Evolutionary conservation across 2,888 invertebrate species (phyloP), one percentile per base, ranked within the genome.

Genomic region (Dromius quadrimaculatus): DNA sequence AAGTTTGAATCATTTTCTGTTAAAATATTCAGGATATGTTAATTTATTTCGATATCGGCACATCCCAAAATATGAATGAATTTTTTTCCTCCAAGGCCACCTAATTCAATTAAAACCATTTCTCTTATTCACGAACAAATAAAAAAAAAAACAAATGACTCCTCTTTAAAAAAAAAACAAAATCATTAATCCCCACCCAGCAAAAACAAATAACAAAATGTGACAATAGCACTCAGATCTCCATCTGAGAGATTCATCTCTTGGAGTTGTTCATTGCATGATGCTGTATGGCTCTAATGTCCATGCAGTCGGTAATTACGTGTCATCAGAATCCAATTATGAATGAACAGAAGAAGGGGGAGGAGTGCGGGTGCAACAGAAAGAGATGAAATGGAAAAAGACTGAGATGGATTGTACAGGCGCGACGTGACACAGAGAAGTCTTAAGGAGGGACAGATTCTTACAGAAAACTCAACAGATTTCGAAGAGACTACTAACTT

Each of bases 251-350:
- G n/a, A n/a, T n/a, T n/a, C n/a, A n/a, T n/a, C n/a, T n/a, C n/a
- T n/a, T n/a, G n/a, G n/a, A n/a, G n/a, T n/a, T n/a, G n/a, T 28
- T 28, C 28, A 28, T 28, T 28, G 28, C 28, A 8, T 28, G 3
- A 8, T 5, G 28, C 28, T n/a, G n/a, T n/a, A n/a, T n/a, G n/a
- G n/a, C n/a, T n/a, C 22, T 47, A 47, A 54, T 54, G 50, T 6
- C 28, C 23, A 28, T 15, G 28, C 28, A 28, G 41, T 23, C 5
- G 9, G 61, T 38, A 61, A 61, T 61, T 61, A 61, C 23, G 11
- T 61, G 61, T 61, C 61, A 61, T 61, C 61, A 61, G 61, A 61
- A 61, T 22, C 38, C 22, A 61, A 61, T 61, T 61, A 41, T 38
- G 36, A 50, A 50, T 50, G 23, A 50, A 47, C 17, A 9, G 17